Evolutionary conservation across 2,888 invertebrate species (phyloP).

Genomic region (Eledona agricola): DNA sequence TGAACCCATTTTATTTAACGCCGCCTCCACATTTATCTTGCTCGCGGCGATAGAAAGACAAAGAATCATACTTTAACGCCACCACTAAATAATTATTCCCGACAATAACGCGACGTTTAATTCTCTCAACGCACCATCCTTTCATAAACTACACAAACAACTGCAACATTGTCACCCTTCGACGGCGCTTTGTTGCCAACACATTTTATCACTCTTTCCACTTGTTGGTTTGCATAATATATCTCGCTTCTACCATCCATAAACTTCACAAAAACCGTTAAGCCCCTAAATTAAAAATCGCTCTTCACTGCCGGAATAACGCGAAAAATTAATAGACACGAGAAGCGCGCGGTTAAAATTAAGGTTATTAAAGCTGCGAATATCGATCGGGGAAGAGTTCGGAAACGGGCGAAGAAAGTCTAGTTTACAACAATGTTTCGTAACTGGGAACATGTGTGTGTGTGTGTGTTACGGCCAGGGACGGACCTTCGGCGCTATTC

Average conservation of each 20-base stretch:
- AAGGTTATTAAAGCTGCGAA: no score
- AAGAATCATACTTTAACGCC: constrained; percentile 34
- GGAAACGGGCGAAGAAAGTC: no score
- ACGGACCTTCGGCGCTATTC: constrained; percentile 31
- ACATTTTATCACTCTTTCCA: constrained; percentile 35
- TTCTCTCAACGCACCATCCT: constrained; percentile 20
- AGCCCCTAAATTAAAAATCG: constrained; percentile 4
- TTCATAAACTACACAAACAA: constrained; percentile 30
- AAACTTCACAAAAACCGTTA: constrained; percentile 15
- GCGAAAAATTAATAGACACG: no score
- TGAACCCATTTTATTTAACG: constrained; percentile 40
- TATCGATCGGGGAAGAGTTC: no score
- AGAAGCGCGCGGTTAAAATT: no score
- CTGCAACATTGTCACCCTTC: constrained; percentile 23
- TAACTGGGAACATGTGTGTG: constrained; percentile 26
- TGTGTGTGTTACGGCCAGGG: constrained; percentile 25
- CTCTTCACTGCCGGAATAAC: no score
- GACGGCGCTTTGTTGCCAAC: constrained; percentile 24
- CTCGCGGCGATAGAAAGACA: constrained; percentile 33
- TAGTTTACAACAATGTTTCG: constrained; percentile 4
- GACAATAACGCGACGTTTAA: constrained; percentile 33
- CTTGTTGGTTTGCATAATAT: constrained; percentile 30
- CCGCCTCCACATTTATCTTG: constrained; percentile 38
- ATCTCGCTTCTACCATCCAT: constrained; percentile 8
- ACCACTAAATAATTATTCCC: constrained; percentile 31